phyloP scores from a whole-genome alignment of 2,113 vertebrate species.

The Thalassarche chlororhynchos region DNA sequence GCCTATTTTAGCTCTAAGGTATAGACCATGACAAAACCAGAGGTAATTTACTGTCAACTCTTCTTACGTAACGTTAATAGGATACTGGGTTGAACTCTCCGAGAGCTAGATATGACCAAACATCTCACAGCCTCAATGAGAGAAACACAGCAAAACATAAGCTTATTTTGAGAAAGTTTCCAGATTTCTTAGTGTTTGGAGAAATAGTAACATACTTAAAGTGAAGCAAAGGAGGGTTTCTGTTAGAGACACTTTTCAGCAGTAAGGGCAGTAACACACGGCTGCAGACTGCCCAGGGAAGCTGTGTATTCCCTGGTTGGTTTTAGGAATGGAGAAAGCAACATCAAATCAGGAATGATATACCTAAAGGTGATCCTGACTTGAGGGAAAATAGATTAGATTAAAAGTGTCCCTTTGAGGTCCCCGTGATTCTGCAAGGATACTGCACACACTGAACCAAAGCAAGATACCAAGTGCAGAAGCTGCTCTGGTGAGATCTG shows the following conservation, averaged over 20 bases:
- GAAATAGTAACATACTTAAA: background rate
- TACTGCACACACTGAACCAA: background rate
- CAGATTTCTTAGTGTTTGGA: background rate
- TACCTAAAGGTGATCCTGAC: background rate
- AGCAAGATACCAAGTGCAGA: background rate
- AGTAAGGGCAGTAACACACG: background rate
- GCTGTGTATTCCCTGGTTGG: too few relatives aligned
- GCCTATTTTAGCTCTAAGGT: background rate
- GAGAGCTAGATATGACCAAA: background rate
- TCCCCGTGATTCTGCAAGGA: background rate
- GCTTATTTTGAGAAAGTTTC: background rate
- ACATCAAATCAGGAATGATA: background rate
- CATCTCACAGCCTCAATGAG: background rate
- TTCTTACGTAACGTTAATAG: background rate
- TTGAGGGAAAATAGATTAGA: background rate
- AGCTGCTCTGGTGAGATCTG: background rate
- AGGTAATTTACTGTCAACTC: background rate
- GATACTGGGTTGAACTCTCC: background rate
- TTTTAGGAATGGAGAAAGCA: background rate
- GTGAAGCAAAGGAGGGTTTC: background rate
- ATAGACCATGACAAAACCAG: background rate
- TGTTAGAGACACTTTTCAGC: background rate
- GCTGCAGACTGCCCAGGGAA: background rate
- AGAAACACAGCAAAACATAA: background rate
- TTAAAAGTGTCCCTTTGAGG: background rate